Evolutionary conservation across 2,113 vertebrate genomes (phyloP), one percentile per base, ranked within the genome.

Genomic region (Muscicapa adusta): DNA sequence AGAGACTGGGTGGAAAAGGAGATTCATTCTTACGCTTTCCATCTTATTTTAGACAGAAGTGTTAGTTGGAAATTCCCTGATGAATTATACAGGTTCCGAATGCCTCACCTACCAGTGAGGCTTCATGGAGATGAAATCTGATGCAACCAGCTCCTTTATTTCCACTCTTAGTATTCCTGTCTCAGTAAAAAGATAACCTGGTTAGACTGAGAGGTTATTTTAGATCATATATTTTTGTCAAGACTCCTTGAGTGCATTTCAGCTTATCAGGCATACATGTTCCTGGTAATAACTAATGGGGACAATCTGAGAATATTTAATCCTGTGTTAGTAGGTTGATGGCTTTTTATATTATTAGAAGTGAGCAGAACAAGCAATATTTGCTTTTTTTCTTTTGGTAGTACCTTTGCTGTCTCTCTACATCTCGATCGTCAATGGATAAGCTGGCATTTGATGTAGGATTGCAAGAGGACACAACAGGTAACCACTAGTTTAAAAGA

Each of bases 371-470:
- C 25, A 51, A 43, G 10, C 57, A 47, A 89, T n/a, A 9, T 33
- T 18, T 47, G 5, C 7, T 58, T 62, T 67, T 67, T 91, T 79
- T 54, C 88, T 93, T 88, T 94, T 97, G 26, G 40, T 88, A 99
- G 99, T 99, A 99, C 91, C 95, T 99, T 5, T 99, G 98, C 97
- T 99, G 99, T 94, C 97, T 99, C 51, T 99, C 99, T 90, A 99
- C 99, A 23, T 99, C 99, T 53, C 98, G 98, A 56, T 99, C 99
- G 8, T 99, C 99, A 79, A 99, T 99, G 56, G 99, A 99, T 96
- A 99, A 99, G 91, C 94, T 99, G 93, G 99, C 99, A 34, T 99
- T 99, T 96, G 99, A 99, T 83, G 99, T 99, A 33, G 99, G 99
- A 82, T 97, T 99, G 93, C 99, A 99, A 93, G 99, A 99, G 89